phyloP scores from a whole-genome alignment of 1,140 invertebrate species.

The Eciton burchellii region DNA sequence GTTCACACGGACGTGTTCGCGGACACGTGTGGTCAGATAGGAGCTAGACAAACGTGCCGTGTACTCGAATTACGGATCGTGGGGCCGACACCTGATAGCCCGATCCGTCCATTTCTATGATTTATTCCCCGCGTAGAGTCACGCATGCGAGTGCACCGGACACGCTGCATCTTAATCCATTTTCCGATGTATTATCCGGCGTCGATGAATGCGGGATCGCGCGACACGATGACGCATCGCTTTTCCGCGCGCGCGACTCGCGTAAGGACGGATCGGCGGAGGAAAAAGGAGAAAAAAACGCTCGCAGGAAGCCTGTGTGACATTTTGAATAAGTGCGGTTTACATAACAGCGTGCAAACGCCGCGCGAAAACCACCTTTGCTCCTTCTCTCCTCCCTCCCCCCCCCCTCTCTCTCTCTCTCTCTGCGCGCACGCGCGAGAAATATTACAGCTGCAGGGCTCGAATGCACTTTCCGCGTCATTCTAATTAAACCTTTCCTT shows the following conservation, averaged over 20 bases:
- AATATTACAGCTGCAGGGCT: not conserved
- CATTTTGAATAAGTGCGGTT: constrained; percentile 44
- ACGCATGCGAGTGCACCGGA: not conserved
- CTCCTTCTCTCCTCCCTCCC: too few relatives aligned
- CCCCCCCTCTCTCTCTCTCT: too few relatives aligned
- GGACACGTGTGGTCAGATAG: constrained; percentile 39
- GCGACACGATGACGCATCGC: constrained; percentile 7
- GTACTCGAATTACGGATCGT: constrained; percentile 41
- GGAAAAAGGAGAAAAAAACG: not conserved
- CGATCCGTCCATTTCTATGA: constrained; percentile 26
- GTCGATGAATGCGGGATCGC: not conserved
- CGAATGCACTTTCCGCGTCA: constrained; percentile 32
- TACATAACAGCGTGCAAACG: constrained; percentile 34
- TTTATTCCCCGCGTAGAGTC: constrained; percentile 19
- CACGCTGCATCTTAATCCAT: constrained; percentile 19
- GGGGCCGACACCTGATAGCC: constrained; percentile 17
- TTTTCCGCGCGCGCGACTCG: not conserved
- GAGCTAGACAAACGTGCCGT: constrained; percentile 41
- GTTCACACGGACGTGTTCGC: not conserved
- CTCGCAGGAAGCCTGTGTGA: constrained; percentile 8
- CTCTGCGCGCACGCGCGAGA: constrained; percentile 29
- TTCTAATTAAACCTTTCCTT: constrained; percentile 55
- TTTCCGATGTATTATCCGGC: constrained; percentile 12
- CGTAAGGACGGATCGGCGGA: not conserved
- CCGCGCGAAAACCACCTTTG: constrained; percentile 43